Conservation (phyloP, 2,797 vertebrate species). For the Anniella stebbinsi region DNA sequence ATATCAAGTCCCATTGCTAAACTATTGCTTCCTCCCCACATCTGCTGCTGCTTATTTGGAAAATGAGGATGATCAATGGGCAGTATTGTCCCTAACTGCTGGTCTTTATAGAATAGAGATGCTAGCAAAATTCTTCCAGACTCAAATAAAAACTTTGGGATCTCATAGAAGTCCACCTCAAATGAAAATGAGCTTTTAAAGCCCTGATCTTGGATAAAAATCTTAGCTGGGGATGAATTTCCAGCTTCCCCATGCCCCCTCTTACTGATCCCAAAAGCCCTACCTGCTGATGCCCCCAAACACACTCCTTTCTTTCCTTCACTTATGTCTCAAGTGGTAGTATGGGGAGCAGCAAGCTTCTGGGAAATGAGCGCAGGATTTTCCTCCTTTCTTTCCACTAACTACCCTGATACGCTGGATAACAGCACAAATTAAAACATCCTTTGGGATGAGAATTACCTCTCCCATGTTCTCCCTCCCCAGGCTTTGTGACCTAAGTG, state of each 20-base stretch:
- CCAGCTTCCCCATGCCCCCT: not conserved
- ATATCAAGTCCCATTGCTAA: not conserved
- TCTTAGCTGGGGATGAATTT: not conserved
- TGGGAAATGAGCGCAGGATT: too few relatives aligned
- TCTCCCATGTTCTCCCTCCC: not conserved
- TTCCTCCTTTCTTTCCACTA: too few relatives aligned
- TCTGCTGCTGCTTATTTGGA: not conserved
- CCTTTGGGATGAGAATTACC: not conserved
- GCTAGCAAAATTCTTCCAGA: not conserved
- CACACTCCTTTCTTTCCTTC: not conserved
- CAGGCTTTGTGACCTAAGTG: not conserved
- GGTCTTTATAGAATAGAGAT: not conserved
- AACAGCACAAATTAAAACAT: not conserved
- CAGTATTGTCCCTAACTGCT: not conserved
- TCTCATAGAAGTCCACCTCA: not conserved
- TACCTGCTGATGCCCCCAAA: not conserved
- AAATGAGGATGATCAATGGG: not conserved
- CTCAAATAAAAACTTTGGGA: not conserved
- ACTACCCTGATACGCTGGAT: not conserved
- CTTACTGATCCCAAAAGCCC: not conserved
- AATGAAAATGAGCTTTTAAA: not conserved
- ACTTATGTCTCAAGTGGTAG: not conserved
- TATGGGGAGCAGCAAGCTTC: not conserved
- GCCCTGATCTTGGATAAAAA: not conserved
- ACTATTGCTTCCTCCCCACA: not conserved